Percentiles rank a stretch among this genome's conserved stretches.
phyloP scores from a whole-genome alignment of 2,888 invertebrate species.

The Crioceris asparagi region DNA sequence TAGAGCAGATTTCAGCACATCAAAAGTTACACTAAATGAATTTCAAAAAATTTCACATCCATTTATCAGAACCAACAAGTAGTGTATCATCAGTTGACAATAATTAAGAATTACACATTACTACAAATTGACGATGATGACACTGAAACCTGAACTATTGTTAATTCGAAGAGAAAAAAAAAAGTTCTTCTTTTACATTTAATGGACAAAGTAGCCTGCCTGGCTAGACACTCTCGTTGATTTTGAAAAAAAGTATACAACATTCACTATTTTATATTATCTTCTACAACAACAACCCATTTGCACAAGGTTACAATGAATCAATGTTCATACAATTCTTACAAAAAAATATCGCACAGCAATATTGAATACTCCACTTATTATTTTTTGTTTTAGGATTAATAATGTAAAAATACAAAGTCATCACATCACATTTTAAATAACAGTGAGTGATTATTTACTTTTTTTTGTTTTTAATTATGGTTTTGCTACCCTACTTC shows the following conservation, averaged over 20 bases:
- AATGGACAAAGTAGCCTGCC: slow-evolving; percentile 21
- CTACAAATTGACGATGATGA: no score
- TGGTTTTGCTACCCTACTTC: slow-evolving; percentile 7
- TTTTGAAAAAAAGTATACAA: slow-evolving; percentile 32
- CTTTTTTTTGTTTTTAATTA: background rate
- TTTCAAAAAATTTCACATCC: no score
- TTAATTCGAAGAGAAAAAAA: slow-evolving; percentile 11
- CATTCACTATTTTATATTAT: slow-evolving; percentile 35
- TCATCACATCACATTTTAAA: slow-evolving; percentile 24
- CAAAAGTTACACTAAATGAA: no score
- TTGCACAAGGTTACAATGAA: slow-evolving; percentile 18
- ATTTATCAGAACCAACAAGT: no score
- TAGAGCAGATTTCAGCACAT: no score
- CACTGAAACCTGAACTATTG: no score
- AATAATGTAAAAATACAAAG: slow-evolving; percentile 34
- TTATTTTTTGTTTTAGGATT: no score
- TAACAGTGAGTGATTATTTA: slow-evolving; percentile 5
- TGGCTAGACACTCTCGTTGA: slow-evolving; percentile 25
- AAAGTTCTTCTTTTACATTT: slow-evolving; percentile 10
- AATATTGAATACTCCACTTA: slow-evolving; percentile 22
- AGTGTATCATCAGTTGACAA: no score
- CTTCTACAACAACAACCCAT: slow-evolving; percentile 29
- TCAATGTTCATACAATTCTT: slow-evolving; percentile 19
- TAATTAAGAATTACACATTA: no score
- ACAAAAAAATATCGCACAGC: slow-evolving; percentile 24